Conservation (phyloP, 2,888 invertebrate species). For the Agrotis ipsilon region DNA sequence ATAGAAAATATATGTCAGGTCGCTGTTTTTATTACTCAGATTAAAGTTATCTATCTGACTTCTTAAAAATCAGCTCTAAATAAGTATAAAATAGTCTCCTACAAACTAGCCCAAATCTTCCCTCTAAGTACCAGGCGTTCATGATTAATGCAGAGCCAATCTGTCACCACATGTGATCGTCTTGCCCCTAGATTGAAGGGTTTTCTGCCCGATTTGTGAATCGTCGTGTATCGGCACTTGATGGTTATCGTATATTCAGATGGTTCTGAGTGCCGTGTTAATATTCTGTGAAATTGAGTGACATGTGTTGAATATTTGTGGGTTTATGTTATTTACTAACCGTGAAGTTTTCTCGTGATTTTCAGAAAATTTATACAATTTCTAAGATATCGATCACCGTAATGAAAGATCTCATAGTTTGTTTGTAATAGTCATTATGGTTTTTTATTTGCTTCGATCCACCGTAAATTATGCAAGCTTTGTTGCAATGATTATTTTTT, state of each 20-base stretch:
- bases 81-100: neutral
- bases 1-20: too few relatives aligned
- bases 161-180: conserved; percentile 72
- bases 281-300: conserved; percentile 40
- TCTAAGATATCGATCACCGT: too few relatives aligned
- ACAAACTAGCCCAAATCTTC: conserved; percentile 47
- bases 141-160: conserved; percentile 83
- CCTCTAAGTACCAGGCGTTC: conserved; percentile 68
- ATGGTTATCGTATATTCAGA: conserved; percentile 54
- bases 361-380: neutral
- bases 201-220: conserved; percentile 61
- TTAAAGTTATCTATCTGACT: too few relatives aligned
- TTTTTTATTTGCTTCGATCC: too few relatives aligned
- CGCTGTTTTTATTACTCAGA: too few relatives aligned
- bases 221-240: conserved; percentile 48
- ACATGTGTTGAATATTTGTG: conserved; percentile 22
- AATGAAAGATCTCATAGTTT: too few relatives aligned
- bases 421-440: too few relatives aligned
- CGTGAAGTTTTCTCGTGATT: neutral
- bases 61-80: too few relatives aligned
- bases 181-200: conserved; percentile 51
- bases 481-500: too few relatives aligned
- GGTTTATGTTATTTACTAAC: neutral
- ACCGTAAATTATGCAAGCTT: too few relatives aligned
- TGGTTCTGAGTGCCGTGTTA: conserved; percentile 48